Percentiles rank a stretch among this genome's conserved stretches.
Evolutionary conservation across 2,888 invertebrate genomes (phyloP).

Genomic region (Leucoptera coffeella): DNA sequence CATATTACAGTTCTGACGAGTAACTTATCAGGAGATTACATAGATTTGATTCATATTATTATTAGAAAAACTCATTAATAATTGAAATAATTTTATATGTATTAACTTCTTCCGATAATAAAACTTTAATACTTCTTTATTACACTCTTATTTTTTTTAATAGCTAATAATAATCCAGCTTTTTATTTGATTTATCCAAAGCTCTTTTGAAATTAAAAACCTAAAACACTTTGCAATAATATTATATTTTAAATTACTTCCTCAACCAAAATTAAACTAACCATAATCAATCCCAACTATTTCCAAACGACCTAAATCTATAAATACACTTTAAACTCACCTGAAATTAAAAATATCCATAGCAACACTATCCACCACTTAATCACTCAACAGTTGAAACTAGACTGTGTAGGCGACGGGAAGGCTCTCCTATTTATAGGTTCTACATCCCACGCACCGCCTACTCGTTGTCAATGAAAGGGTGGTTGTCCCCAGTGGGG

Average conservation of each 20-base stretch:
- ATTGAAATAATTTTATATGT: not conserved
- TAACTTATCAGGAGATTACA: too few relatives aligned
- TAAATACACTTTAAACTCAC: conserved; percentile 13
- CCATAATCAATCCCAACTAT: not conserved
- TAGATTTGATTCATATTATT: too few relatives aligned
- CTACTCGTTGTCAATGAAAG: conserved; percentile 68
- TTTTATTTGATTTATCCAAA: too few relatives aligned
- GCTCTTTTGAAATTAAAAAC: not conserved
- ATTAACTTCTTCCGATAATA: too few relatives aligned
- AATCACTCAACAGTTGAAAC: conserved; percentile 17
- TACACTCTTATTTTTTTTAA: not conserved
- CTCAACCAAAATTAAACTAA: conserved; percentile 1
- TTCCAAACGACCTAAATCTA: not conserved
- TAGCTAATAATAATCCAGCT: not conserved
- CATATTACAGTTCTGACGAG: too few relatives aligned
- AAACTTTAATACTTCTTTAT: too few relatives aligned
- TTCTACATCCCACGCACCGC: conserved; percentile 50
- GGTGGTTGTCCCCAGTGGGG: too few relatives aligned
- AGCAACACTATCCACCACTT: conserved; percentile 18
- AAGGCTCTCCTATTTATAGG: conserved; percentile 29
- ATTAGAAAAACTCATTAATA: not conserved
- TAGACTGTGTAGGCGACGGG: conserved; percentile 34
- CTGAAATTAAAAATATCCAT: conserved; percentile 26
- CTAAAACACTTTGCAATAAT: not conserved
- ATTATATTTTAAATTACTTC: not conserved